These are phyloP conservation scores for Subacronicta megacephala DNA, from an alignment of 2,888 invertebrate genomes.

Conservation along the genomic window DNA sequence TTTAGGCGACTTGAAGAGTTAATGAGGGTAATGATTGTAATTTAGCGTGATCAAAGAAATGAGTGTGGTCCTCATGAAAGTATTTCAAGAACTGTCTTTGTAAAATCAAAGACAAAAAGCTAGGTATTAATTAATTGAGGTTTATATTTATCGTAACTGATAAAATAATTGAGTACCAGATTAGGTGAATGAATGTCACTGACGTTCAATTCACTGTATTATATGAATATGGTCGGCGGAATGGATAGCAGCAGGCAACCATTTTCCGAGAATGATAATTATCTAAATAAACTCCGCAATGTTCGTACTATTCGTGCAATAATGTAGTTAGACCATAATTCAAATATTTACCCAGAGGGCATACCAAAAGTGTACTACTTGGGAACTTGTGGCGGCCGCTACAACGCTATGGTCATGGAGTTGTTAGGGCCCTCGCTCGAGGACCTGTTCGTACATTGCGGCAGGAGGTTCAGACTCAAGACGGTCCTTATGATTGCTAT, in stretches of 20 bases:
- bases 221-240: not conserved
- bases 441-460: slow-evolving; percentile 99
- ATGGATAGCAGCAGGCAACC: not conserved
- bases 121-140: not conserved
- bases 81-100: no score
- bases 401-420: slow-evolving; percentile 99
- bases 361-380: slow-evolving; percentile 99
- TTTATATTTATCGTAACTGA: slow-evolving; percentile 6
- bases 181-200: slow-evolving; percentile 1
- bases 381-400: slow-evolving; percentile 99
- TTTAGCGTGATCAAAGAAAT: slow-evolving; percentile 37
- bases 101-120: no score
- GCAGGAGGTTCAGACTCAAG: slow-evolving; percentile 98
- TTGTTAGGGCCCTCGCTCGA: slow-evolving; percentile 99
- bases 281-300: slow-evolving; percentile 6
- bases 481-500: slow-evolving; percentile 99
- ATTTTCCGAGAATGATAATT: slow-evolving; percentile 18
- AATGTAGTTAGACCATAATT: slow-evolving; percentile 37
- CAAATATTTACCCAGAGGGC: slow-evolving; percentile 93
- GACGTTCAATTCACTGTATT: slow-evolving; percentile 1
- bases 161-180: slow-evolving; percentile 3
- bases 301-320: slow-evolving; percentile 13
- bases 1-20: no score
- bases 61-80: no score
- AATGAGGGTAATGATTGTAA: no score